A percentile compares a stretch with the other conserved stretches of the same genome.
Evolutionary conservation across 2,797 vertebrate species (phyloP).

Genomic region (Mormyrops attenuatus): DNA sequence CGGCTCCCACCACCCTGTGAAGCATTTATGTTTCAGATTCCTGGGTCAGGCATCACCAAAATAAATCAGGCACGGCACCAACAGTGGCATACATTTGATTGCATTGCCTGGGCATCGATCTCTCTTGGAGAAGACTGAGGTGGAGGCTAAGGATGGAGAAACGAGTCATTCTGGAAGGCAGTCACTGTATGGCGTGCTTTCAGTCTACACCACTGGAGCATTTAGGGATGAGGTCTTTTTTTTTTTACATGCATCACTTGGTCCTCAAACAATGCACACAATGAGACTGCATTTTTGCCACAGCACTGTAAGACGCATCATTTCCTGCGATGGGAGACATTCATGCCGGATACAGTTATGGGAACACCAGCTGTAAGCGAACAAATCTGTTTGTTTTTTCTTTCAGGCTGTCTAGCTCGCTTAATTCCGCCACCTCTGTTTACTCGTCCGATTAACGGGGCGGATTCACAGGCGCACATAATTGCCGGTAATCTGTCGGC

Average conservation of each 20-base stretch:
- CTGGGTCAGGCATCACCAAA: not conserved
- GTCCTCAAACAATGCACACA: not conserved
- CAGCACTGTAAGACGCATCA: not conserved
- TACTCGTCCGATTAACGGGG: not conserved
- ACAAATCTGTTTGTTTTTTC: not conserved
- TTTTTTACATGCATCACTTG: not conserved
- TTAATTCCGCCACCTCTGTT: not conserved
- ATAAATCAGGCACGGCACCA: slow-evolving; percentile 16
- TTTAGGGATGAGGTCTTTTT: not conserved
- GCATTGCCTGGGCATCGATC: slow-evolving; percentile 16
- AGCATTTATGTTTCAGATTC: not conserved
- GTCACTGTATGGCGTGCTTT: not conserved
- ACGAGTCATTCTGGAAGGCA: not conserved
- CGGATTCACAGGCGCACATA: not conserved
- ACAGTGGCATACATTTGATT: not conserved
- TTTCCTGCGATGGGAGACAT: not conserved
- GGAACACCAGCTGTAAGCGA: not conserved
- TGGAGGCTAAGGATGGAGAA: not conserved
- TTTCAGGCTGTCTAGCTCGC: not conserved
- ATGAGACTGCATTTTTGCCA: not conserved
- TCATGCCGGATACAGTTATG: not conserved
- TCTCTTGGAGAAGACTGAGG: not conserved
- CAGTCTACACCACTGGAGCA: not conserved
- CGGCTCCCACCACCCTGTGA: not conserved
- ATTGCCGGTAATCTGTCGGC: not conserved